These are phyloP conservation scores for Lepus oiostolus DNA, from an alignment of 2,797 vertebrate genomes.

Conservation along the genomic window DNA sequence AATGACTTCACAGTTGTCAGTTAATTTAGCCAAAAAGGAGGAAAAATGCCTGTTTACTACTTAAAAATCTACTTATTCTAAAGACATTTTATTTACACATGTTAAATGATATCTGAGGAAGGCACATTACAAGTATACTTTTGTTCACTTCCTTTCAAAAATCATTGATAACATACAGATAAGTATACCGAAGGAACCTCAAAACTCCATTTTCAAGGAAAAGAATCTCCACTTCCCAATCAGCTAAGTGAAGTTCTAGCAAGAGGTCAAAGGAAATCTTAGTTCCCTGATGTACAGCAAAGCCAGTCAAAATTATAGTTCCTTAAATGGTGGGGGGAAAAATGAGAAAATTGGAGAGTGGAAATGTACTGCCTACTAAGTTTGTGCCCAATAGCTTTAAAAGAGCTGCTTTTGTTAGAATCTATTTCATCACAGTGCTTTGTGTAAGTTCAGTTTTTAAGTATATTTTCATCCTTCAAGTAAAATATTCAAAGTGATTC, in stretches of 20 bases:
- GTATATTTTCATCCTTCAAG: neutral
- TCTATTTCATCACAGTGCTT: neutral
- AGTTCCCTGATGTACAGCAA: neutral
- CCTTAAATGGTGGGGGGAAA: neutral
- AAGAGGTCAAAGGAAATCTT: neutral
- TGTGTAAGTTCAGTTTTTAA: neutral
- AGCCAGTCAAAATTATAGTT: too few relatives aligned
- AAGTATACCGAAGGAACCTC: neutral
- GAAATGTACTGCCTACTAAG: neutral
- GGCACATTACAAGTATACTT: neutral
- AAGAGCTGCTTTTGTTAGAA: neutral
- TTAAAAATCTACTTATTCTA: neutral
- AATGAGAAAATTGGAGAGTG: neutral
- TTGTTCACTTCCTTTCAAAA: neutral
- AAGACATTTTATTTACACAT: neutral
- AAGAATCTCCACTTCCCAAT: neutral
- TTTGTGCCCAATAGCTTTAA: neutral
- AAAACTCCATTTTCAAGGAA: neutral
- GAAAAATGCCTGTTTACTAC: neutral
- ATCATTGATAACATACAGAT: neutral
- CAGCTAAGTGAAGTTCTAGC: neutral
- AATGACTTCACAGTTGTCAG: neutral
- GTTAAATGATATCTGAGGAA: neutral
- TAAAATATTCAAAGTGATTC: slow-evolving; percentile 5
- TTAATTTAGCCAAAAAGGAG: neutral